Base-by-base conservation (phyloP, 2,888 invertebrate species). In the Hololepta plana region DNA sequence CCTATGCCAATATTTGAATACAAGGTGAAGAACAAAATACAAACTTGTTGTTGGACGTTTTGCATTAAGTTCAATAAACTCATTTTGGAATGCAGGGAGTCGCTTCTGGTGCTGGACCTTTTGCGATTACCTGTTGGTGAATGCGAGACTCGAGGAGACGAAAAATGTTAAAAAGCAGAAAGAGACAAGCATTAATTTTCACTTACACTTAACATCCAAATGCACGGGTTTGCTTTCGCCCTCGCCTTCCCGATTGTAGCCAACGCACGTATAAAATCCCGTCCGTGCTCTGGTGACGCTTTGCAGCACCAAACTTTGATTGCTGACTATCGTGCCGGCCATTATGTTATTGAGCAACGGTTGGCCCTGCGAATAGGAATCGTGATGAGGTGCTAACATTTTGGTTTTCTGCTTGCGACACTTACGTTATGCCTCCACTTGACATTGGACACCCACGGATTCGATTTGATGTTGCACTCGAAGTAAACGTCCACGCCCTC, bases 401-500 rank as follows among this genome's bases (percentile, higher is more conserved):
- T 12, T n/a, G 9, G n/a, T 20, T 10, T 15, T 19, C 27, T 27
- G 20, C 23, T 16, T 11, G 20, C 5, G 12, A n/a, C n/a, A 62
- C 69, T 69, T 57, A 76, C 76, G 50, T 75, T 73, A 46, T 75
- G 74, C 42, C 67, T 61, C 79, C 79, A 79, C 44, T 70, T 70
- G 42, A 79, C 73, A 62, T 70, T 71, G 48, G 72, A 71, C 27
- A 76, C 70, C 70, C 73, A 79, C 0, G 87, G 87, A 57, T 87
- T 85, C 12, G 87, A 79, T 49, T 75, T 77, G 43, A 87, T 82
- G 51, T 73, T 80, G 59, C 87, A 87, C 51, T 87, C 85, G 49
- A 87, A 85, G 60, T 84, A 85, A 7, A 87, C 84, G 49, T 87
- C 87, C 32, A 80, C 80, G 4, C 81, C 84, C 53, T 87, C 87